Evolutionary conservation across 1,140 invertebrate genomes (phyloP).

Genomic region (Drosophila busckii): DNA sequence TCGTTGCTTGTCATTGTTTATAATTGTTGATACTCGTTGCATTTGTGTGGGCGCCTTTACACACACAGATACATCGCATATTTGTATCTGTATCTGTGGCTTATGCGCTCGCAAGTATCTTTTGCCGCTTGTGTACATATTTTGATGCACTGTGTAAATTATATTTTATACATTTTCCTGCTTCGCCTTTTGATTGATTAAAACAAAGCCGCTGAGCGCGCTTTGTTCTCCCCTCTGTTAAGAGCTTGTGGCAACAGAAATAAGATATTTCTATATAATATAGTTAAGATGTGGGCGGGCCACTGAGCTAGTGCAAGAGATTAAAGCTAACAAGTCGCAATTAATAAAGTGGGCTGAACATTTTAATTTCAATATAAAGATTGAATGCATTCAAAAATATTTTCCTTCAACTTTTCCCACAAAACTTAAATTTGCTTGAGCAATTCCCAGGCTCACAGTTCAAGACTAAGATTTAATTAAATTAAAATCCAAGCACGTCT

Average conservation of each 20-base stretch:
- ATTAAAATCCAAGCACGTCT: slow-evolving; percentile 69
- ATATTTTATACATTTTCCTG: slow-evolving; percentile 18
- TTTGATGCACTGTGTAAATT: slow-evolving; percentile 12
- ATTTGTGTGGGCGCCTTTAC: slow-evolving; percentile 32
- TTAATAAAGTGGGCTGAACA: too few relatives aligned
- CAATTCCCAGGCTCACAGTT: slow-evolving; percentile 16
- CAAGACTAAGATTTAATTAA: slow-evolving; percentile 60
- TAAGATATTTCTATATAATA: too few relatives aligned
- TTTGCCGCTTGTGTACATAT: background rate
- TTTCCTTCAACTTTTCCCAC: slow-evolving; percentile 5
- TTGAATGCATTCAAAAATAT: too few relatives aligned
- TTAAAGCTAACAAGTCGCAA: too few relatives aligned
- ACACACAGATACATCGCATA: slow-evolving; percentile 21
- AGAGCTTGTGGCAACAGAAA: too few relatives aligned
- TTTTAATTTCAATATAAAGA: too few relatives aligned
- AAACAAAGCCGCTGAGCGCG: slow-evolving; percentile 24
- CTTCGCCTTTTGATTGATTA: slow-evolving; percentile 47
- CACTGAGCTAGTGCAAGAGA: too few relatives aligned
- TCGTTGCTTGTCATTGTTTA: slow-evolving; percentile 55
- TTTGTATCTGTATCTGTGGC: slow-evolving; percentile 28
- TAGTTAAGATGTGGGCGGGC: too few relatives aligned
- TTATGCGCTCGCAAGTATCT: slow-evolving; percentile 1
- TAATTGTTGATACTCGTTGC: slow-evolving; percentile 66
- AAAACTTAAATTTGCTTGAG: too few relatives aligned
- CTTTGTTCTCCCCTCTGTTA: slow-evolving; percentile 13